Evolutionary conservation across 2,888 invertebrate species (phyloP).

Genomic region (Oligia fasciuncula): DNA sequence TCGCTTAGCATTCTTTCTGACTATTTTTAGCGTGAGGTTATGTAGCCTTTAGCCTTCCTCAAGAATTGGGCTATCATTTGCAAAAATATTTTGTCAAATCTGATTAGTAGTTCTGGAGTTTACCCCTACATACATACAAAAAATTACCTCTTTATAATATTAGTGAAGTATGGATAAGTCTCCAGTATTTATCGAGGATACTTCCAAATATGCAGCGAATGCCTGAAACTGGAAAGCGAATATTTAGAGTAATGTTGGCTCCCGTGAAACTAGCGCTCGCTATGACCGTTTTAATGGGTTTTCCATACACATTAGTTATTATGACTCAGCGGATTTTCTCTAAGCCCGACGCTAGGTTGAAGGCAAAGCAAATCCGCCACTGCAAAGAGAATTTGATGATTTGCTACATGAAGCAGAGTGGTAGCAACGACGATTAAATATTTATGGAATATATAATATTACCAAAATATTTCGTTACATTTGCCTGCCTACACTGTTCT

Average conservation of each 20-base stretch:
- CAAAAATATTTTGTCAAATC: too few species aligned
- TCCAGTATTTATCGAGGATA: slow-evolving; percentile 7
- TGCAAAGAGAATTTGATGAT: slow-evolving; percentile 28
- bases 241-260: slow-evolving; percentile 8
- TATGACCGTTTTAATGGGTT: slow-evolving; percentile 45
- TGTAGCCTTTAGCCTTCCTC: too few species aligned
- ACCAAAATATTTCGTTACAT: neutral
- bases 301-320: slow-evolving; percentile 54
- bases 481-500: neutral
- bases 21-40: too few species aligned
- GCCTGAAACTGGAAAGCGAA: slow-evolving; percentile 7
- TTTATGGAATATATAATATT: neutral
- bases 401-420: neutral
- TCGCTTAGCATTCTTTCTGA: too few species aligned
- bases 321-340: slow-evolving; percentile 52
- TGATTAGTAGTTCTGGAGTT: too few species aligned
- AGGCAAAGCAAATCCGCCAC: slow-evolving; percentile 11
- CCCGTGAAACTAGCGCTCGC: slow-evolving; percentile 14
- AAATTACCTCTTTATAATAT: too few species aligned
- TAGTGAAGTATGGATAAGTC: neutral
- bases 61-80: too few species aligned
- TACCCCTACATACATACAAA: too few species aligned
- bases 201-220: slow-evolving; percentile 22
- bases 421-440: neutral
- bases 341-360: slow-evolving; percentile 22